Percentiles rank a stretch among this genome's conserved stretches.
These are phyloP conservation scores for Siniperca knerii DNA, from an alignment of 2,113 vertebrate genomes.

Conservation along the genomic window DNA sequence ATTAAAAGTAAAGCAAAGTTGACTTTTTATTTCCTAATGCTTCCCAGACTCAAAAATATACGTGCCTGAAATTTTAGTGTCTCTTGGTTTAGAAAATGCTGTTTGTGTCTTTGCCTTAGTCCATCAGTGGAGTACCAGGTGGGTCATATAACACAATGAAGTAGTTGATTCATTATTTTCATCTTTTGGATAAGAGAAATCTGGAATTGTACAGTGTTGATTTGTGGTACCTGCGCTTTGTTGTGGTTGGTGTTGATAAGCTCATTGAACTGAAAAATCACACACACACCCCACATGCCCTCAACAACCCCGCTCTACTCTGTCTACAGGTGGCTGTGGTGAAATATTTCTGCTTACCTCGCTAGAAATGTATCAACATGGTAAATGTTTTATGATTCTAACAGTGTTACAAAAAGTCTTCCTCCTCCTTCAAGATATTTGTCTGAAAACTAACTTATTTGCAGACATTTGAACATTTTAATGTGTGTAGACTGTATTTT, in stretches of 20 bases:
- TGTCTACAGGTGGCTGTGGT: background rate
- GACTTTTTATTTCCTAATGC: background rate
- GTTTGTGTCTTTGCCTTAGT: background rate
- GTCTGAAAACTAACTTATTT: background rate
- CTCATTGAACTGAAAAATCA: background rate
- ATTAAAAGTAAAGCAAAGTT: background rate
- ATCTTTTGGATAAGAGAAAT: background rate
- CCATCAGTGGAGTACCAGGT: too few relatives aligned
- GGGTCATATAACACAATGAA: background rate
- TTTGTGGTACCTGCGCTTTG: background rate
- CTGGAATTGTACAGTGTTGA: too few relatives aligned
- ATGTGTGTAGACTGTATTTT: background rate
- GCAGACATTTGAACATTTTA: background rate
- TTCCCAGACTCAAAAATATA: too few relatives aligned
- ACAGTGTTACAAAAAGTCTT: background rate
- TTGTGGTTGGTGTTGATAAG: background rate
- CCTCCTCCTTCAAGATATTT: background rate
- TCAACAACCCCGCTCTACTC: accelerated
- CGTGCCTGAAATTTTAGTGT: background rate
- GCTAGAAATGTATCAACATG: background rate
- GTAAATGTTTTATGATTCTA: slow-evolving; percentile 1
- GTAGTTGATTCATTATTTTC: background rate
- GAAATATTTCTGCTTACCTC: background rate
- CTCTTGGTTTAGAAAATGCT: background rate
- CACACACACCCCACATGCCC: background rate